phyloP scores from a whole-genome alignment of 2,797 vertebrate genomes.

The Poecilia wingei region DNA sequence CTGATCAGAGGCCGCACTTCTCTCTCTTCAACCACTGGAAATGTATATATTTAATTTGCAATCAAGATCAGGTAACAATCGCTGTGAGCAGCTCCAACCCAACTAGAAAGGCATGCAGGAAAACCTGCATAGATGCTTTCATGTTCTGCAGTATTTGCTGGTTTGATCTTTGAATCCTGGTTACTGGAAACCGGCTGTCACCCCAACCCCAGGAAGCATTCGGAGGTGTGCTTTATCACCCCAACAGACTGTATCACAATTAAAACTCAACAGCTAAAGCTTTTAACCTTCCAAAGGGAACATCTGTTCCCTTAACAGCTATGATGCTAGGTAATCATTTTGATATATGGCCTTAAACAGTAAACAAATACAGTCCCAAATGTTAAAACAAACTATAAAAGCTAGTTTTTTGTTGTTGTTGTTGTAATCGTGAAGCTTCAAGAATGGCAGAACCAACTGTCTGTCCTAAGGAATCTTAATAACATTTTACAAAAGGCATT shows the following conservation, averaged over 20 bases:
- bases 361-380: background rate
- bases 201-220: background rate
- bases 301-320: slow-evolving; percentile 22
- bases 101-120: background rate
- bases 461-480: background rate
- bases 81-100: background rate
- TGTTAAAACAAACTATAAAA: slow-evolving; percentile 5
- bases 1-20: slow-evolving; percentile 17
- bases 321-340: background rate
- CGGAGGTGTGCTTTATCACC: slow-evolving; percentile 1
- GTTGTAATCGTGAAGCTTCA: background rate
- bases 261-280: background rate
- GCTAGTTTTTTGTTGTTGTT: background rate
- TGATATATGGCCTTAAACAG: background rate
- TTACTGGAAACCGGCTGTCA: slow-evolving; percentile 14
- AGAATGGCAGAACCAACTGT: background rate
- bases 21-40: background rate
- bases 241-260: background rate
- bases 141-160: no score
- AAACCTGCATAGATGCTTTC: background rate
- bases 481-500: background rate
- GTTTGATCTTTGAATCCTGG: background rate
- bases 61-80: slow-evolving; percentile 5
- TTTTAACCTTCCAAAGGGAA: slow-evolving; percentile 5
- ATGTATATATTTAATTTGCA: background rate